Conservation (phyloP, 2,797 vertebrate genomes). For the Amphiprion clarkii region DNA sequence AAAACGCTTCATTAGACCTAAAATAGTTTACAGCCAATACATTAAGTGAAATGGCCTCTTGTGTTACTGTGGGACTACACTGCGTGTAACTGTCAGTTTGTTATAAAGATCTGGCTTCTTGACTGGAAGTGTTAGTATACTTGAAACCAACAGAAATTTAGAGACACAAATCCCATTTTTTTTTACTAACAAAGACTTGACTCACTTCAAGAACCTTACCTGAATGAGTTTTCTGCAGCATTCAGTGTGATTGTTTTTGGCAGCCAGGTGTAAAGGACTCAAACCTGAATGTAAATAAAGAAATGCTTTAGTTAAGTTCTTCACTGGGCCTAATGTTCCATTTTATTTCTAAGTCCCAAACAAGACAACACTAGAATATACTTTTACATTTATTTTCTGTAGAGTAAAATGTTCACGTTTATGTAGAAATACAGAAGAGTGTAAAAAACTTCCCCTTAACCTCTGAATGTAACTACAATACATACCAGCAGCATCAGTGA, state of each 20-base stretch:
- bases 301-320: not conserved
- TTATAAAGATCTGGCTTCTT: constrained; percentile 1
- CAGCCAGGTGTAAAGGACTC: constrained; percentile 94
- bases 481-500: constrained; percentile 91
- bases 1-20: constrained; percentile 3
- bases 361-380: not conserved
- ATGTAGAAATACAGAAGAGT: constrained; percentile 2
- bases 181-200: not conserved
- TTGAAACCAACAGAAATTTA: not conserved
- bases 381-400: not conserved
- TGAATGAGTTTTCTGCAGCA: constrained; percentile 93
- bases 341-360: not conserved
- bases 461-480: not conserved
- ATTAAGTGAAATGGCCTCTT: not conserved
- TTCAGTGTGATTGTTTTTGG: constrained; percentile 92
- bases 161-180: not conserved
- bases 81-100: too few relatives aligned
- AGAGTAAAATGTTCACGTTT: not conserved
- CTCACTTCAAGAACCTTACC: constrained; percentile 80
- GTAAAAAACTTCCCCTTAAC: not conserved
- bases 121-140: too few relatives aligned
- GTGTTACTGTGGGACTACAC: too few relatives aligned
- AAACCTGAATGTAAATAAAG: constrained; percentile 83
- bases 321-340: not conserved
- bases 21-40: constrained; percentile 6